A percentile compares a stretch with the other conserved stretches of the same genome.
These are phyloP conservation scores for Herminia tarsipennalis DNA, from an alignment of 2,888 invertebrate genomes.

Conservation along the genomic window DNA sequence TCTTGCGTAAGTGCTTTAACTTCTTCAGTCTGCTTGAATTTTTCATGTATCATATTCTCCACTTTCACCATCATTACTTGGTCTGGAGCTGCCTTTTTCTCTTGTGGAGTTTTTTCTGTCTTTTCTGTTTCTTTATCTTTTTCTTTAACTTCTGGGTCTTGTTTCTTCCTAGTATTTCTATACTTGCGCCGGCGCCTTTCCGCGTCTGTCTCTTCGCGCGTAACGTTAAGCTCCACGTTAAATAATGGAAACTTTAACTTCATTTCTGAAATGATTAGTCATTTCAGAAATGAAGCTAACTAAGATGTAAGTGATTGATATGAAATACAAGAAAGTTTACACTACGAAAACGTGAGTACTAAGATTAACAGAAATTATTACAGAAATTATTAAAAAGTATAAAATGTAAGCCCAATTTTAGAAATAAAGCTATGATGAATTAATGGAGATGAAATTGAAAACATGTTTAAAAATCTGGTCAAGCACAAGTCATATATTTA, in stretches of 20 bases:
- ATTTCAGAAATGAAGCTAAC: conserved; percentile 79
- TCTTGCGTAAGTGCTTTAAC: conserved; percentile 98
- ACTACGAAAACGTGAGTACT: no score
- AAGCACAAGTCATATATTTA: no score
- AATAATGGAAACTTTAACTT: conserved; percentile 93
- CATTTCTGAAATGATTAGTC: conserved; percentile 84
- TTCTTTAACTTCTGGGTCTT: conserved; percentile 30
- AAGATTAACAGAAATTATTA: no score
- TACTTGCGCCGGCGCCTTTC: conserved; percentile 84
- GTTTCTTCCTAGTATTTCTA: conserved; percentile 65
- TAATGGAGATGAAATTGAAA: no score
- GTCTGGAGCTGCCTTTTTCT: conserved; percentile 60
- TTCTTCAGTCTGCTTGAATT: conserved; percentile 96
- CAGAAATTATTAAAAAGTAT: no score
- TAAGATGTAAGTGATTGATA: no score
- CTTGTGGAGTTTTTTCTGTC: conserved; percentile 35
- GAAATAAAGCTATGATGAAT: no score
- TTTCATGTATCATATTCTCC: conserved; percentile 95
- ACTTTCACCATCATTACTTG: conserved; percentile 96
- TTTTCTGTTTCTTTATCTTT: conserved; percentile 29
- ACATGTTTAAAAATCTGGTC: no score
- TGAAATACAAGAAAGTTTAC: no score
- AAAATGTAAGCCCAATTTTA: no score
- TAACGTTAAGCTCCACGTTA: conserved; percentile 93
- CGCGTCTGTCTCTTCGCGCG: conserved; percentile 90